Percentiles rank a stretch among this genome's conserved stretches.
Evolutionary conservation across 2,888 invertebrate genomes (phyloP).

Genomic region (Carcina quercana): DNA sequence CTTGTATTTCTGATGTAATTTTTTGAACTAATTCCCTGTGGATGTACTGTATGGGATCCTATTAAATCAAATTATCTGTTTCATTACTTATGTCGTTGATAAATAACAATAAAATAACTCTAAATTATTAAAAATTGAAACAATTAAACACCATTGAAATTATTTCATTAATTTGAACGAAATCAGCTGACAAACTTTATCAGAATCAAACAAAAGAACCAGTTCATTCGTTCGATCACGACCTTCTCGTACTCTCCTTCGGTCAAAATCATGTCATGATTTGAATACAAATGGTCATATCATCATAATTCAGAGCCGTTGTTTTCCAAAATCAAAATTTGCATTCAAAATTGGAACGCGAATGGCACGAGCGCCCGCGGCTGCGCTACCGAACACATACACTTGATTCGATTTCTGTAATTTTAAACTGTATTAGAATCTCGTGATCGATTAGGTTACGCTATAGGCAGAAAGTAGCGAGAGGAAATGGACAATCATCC

Average conservation of each 20-base stretch:
- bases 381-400: slow-evolving; percentile 55
- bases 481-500: slow-evolving; percentile 34
- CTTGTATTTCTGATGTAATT: too few relatives aligned
- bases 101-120: too few relatives aligned
- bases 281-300: slow-evolving; percentile 30
- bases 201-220: too few relatives aligned
- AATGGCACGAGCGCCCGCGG: slow-evolving; percentile 64
- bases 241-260: slow-evolving; percentile 45
- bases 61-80: too few relatives aligned
- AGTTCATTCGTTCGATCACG: too few relatives aligned
- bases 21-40: too few relatives aligned
- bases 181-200: too few relatives aligned
- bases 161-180: too few relatives aligned
- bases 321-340: slow-evolving; percentile 49
- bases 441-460: slow-evolving; percentile 23
- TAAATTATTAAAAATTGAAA: too few relatives aligned
- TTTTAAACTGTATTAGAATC: slow-evolving; percentile 33
- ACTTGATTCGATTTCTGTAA: slow-evolving; percentile 24
- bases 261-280: slow-evolving; percentile 40
- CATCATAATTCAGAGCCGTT: slow-evolving; percentile 15
- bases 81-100: too few relatives aligned
- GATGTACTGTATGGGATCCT: too few relatives aligned
- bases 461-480: slow-evolving; percentile 21
- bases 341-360: slow-evolving; percentile 65
- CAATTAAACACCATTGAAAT: too few relatives aligned